Percentiles rank a stretch among this genome's conserved stretches.
Evolutionary conservation across 2,888 invertebrate species (phyloP).

Genomic region (Nephrotoma guestfalica): DNA sequence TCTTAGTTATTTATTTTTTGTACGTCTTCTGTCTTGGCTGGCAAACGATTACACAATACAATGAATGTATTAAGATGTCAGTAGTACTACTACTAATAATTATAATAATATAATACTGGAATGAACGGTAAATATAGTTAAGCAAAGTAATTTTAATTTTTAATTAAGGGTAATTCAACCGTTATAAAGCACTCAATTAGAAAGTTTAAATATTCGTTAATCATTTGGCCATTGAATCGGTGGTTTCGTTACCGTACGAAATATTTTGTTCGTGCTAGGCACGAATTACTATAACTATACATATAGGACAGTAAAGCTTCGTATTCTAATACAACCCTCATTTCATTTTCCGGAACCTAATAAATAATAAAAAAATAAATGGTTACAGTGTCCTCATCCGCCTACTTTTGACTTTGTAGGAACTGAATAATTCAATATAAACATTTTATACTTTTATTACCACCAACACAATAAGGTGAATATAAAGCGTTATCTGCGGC

Average conservation of each 20-base stretch:
- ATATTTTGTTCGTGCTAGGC: too few relatives aligned
- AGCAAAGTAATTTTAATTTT: not conserved
- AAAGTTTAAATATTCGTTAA: not conserved
- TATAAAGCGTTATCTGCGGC: not conserved
- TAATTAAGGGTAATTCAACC: not conserved
- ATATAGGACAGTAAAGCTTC: too few relatives aligned
- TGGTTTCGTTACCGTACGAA: not conserved
- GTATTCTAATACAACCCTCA: too few relatives aligned
- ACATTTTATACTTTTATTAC: not conserved
- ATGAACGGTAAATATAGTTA: not conserved
- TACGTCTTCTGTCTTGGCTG: not conserved
- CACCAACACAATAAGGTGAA: not conserved
- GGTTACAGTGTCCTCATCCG: not conserved
- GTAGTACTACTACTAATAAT: not conserved
- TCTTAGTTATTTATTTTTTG: not conserved
- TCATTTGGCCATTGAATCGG: not conserved
- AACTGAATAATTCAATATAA: not conserved
- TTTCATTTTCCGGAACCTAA: too few relatives aligned
- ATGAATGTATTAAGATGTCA: not conserved
- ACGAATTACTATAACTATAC: too few relatives aligned
- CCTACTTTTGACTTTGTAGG: not conserved
- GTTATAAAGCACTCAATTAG: not conserved
- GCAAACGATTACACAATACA: not conserved
- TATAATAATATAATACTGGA: not conserved
- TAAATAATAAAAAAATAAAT: not conserved